Base-by-base conservation (phyloP, 2,113 vertebrate species). In the Casuarius casuarius region DNA sequence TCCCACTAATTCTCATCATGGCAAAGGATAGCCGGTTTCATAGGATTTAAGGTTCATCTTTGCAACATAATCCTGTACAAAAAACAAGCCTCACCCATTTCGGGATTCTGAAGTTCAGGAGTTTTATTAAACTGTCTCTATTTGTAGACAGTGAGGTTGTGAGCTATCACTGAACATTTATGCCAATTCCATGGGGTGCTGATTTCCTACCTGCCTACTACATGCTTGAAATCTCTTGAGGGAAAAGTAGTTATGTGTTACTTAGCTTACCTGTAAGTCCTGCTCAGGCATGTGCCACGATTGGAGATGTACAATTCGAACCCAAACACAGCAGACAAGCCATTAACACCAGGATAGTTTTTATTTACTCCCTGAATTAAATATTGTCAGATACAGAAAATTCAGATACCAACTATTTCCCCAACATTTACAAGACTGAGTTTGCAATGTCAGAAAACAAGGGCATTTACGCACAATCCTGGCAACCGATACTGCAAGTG, bases 321-420 rank as follows among this genome's bases (percentile, higher is more conserved):
- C 29, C 46, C n/a, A 85, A 82, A 85, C 59, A 91, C 83, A 51
- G 29, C 35, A 84, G 90, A 78, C 40, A 82, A 89, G 52, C 35
- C 6, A 1, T 76, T 93, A 94, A 94, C 61, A 95, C 70, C 95
- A 97, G 95, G 84, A 96, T 95, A 83, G 81, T 90, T 94, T 97
- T 97, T 97, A 97, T 97, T 97, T 95, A 76, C 88, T 97, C 96
- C 96, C 96, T 95, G 93, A 97, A 96, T 97, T 91, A 95, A 97
- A 97, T 97, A 97, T 87, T 91, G 92, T 91, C 95, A 96, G 86
- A 91, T 94, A 95, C 65, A 94, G 91, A 92, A 92, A 96, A 87
- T 61, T 84, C 91, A 86, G 75, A 95, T 93, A 95, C 87, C 84
- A 83, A 67, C 76, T 67, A 95, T 90, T 94, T 95, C 71, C 91